Percentiles rank a stretch among this genome's conserved stretches.
These are phyloP conservation scores for Macrocentrus cingulum DNA, from an alignment of 1,140 invertebrate genomes.

Conservation along the genomic window DNA sequence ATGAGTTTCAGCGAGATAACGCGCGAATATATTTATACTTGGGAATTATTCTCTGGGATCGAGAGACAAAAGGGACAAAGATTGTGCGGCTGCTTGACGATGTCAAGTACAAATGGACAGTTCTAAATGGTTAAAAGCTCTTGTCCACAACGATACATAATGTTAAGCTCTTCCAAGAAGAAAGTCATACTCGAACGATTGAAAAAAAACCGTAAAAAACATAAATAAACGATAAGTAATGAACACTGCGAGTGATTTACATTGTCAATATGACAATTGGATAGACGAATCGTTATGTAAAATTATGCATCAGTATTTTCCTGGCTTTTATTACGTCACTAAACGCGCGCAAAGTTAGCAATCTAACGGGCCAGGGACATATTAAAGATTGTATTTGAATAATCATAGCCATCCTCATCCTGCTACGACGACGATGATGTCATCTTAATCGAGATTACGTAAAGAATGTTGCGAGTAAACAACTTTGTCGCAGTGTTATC, in stretches of 20 bases:
- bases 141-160: constrained; percentile 13
- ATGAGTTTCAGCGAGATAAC: constrained; percentile 18
- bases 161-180: not conserved
- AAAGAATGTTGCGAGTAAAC: no score
- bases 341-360: constrained; percentile 11
- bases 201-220: no score
- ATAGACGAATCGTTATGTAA: constrained; percentile 17
- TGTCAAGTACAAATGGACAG: constrained; percentile 28
- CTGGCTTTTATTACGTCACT: constrained; percentile 14
- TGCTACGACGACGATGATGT: not conserved
- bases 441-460: not conserved
- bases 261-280: constrained; percentile 15
- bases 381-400: constrained; percentile 10
- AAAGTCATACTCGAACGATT: no score
- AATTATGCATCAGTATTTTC: not conserved
- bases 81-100: constrained; percentile 26
- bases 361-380: constrained; percentile 18
- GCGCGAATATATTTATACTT: not conserved
- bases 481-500: no score
- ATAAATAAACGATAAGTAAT: no score
- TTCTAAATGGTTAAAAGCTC: constrained; percentile 19
- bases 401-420: constrained; percentile 17
- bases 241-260: no score
- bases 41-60: constrained; percentile 11
- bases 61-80: constrained; percentile 14